A percentile compares a stretch with the other conserved stretches of the same genome.
phyloP scores from a whole-genome alignment of 2,797 vertebrate species.

The Melanotaenia nigrans region DNA sequence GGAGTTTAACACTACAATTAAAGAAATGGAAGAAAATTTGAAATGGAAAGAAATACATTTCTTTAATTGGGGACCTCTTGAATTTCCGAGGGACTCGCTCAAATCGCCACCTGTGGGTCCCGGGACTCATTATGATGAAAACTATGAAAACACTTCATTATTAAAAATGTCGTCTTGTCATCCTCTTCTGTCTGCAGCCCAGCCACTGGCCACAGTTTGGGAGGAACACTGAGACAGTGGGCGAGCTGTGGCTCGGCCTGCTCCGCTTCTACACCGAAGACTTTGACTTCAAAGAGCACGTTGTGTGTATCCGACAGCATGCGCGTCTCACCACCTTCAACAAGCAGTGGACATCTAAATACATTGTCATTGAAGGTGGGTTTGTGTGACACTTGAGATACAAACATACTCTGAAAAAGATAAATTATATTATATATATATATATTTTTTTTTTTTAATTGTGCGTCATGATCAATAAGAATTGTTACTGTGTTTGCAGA shows the following conservation, averaged over 20 bases:
- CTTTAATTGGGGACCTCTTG: no score
- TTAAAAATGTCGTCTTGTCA: not conserved
- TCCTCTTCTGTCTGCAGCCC: constrained; percentile 78
- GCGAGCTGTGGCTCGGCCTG: constrained; percentile 93
- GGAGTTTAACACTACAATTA: no score
- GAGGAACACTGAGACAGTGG: constrained; percentile 90
- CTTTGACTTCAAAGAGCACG: constrained; percentile 96
- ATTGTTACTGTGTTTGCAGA: not conserved
- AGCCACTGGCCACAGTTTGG: constrained; percentile 86
- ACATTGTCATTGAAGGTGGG: constrained; percentile 96
- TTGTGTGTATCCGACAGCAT: constrained; percentile 91
- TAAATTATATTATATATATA: no score
- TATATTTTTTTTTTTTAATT: no score
- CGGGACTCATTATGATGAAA: no score
- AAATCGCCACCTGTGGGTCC: no score
- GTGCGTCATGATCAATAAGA: not conserved
- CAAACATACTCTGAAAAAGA: not conserved
- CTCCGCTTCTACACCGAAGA: constrained; percentile 96
- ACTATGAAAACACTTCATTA: not conserved
- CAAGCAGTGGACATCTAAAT: constrained; percentile 98
- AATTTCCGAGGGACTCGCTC: no score
- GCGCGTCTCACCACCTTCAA: constrained; percentile 93
- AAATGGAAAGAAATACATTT: no score
- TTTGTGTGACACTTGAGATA: not conserved
- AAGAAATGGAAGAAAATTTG: no score